A percentile compares a stretch with the other conserved stretches of the same genome.
These are phyloP conservation scores for Amblyornis subalaris DNA, from an alignment of 2,113 vertebrate species.

Conservation along the genomic window DNA sequence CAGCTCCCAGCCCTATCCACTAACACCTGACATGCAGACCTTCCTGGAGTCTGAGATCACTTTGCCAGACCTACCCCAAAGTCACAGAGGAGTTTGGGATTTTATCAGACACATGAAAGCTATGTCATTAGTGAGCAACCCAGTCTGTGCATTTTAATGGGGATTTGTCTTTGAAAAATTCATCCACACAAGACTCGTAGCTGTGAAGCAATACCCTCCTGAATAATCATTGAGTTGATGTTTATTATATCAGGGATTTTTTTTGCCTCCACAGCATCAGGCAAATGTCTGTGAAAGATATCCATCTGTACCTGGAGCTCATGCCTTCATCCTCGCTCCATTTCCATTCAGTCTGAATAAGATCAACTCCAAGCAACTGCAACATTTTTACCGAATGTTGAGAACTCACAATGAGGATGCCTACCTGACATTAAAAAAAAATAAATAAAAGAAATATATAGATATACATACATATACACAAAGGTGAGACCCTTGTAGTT, in stretches of 20 bases:
- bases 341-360: background rate
- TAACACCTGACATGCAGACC: background rate
- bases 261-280: background rate
- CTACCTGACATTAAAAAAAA: background rate
- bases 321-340: background rate
- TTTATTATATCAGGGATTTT: slow-evolving; percentile 13
- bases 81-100: background rate
- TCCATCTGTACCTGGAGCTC: background rate
- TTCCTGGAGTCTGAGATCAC: background rate
- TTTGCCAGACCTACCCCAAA: background rate
- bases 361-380: background rate
- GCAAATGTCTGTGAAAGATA: slow-evolving; percentile 37
- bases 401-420: background rate
- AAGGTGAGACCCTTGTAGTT: background rate
- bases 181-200: background rate
- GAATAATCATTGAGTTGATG: slow-evolving; percentile 1
- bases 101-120: slow-evolving; percentile 35
- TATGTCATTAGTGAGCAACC: background rate
- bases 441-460: background rate
- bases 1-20: background rate
- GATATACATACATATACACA: too few relatives aligned
- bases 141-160: slow-evolving; percentile 43
- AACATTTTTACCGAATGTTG: background rate
- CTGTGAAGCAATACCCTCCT: slow-evolving; percentile 28
- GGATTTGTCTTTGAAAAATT: background rate